phyloP scores from a whole-genome alignment of 2,888 invertebrate species.

The Diadegma fenestrale region DNA sequence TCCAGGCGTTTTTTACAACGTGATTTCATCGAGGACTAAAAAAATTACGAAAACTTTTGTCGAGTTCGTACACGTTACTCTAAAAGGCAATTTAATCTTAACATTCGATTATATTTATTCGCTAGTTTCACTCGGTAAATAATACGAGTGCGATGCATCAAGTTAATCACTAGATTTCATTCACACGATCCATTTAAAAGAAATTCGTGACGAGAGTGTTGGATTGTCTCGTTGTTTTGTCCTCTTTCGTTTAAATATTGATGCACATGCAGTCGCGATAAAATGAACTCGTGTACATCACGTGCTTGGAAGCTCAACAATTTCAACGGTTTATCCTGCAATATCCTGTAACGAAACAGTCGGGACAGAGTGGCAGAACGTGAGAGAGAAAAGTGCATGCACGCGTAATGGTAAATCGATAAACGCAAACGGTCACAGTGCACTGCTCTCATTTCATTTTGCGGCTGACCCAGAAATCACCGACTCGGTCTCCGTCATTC shows the following conservation, averaged over 20 bases:
- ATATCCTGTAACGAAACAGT: constrained; percentile 4
- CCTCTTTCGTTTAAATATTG: constrained; percentile 11
- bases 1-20: too few relatives aligned
- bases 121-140: neutral
- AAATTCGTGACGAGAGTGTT: neutral
- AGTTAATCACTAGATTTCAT: constrained; percentile 50
- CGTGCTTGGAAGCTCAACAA: constrained; percentile 27
- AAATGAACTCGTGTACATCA: neutral
- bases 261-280: neutral
- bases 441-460: constrained; percentile 51
- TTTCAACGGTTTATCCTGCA: constrained; percentile 28
- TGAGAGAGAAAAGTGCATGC: constrained; percentile 29
- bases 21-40: too few relatives aligned
- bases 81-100: neutral
- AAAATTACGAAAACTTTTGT: neutral
- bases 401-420: constrained; percentile 64
- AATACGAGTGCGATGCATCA: constrained; percentile 12
- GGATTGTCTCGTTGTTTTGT: constrained; percentile 19
- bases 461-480: constrained; percentile 49
- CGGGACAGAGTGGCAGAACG: constrained; percentile 1
- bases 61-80: neutral
- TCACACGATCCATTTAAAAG: constrained; percentile 13
- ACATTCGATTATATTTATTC: constrained; percentile 5
- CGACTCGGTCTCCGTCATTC: constrained; percentile 4
- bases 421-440: constrained; percentile 45